Base-by-base conservation (phyloP, 2,888 invertebrate genomes). In the Aspidiotus rigidus region DNA sequence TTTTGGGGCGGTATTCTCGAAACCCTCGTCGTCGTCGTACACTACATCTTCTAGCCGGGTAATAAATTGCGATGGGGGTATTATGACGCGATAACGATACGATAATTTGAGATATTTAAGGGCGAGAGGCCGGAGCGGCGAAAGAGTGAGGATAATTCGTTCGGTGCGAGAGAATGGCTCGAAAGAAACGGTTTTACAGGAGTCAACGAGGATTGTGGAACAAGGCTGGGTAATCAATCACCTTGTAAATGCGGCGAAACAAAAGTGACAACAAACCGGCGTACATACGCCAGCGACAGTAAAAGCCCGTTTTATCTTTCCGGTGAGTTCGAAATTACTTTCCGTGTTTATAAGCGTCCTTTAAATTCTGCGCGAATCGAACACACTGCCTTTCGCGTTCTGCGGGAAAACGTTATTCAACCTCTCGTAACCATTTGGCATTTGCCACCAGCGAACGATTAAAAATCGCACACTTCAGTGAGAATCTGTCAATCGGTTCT, bases 151-250 rank as follows among this genome's bases (percentile, higher is more conserved):
- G 49, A 49, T 49, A 49, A 49, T 49, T 49, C 49, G 49, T 49
- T 49, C 28, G 28, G 28, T 49, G n/a, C n/a, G 49, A 49, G 49
- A 49, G 49, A 49, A 49, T 11, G 49, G 49, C 10, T n/a, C n/a
- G n/a, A 49, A 49, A 49, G 49, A n/a, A 49, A n/a, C 49, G n/a
- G 49, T 49, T 49, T 49, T 49, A 49, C 49, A 49, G n/a, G 49
- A 49, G 49, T 49, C 49, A 49, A 49, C 49, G 49, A 49, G 49
- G 49, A 49, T 49, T 49, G 49, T 49, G 49, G 28, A 28, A 28
- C 28, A 28, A 28, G 49, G 49, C 49, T 49, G 49, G 28, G 28
- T 49, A 49, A 49, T 49, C 49, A 49, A 49, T 49, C 49, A 49
- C 49, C 49, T 49, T n/a, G 49, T 49, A 49, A 49, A 49, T 49